Percentiles rank a stretch among this genome's conserved stretches.
Conservation (phyloP, 2,888 invertebrate species). For the Nymphalis c-album region DNA sequence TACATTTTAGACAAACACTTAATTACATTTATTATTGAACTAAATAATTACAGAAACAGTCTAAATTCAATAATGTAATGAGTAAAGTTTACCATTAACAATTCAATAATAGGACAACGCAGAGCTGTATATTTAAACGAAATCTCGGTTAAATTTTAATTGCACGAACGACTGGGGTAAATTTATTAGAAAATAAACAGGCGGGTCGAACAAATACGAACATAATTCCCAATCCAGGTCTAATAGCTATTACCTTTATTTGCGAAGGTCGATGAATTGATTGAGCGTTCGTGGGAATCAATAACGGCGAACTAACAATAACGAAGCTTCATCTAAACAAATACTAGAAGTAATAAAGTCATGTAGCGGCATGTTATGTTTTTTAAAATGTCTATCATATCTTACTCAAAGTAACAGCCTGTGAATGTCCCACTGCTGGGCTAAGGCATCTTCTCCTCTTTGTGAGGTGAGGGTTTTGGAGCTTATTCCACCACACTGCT, state of each 20-base stretch:
- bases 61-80: slow-evolving; percentile 9
- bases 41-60: slow-evolving; percentile 8
- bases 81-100: slow-evolving; percentile 9
- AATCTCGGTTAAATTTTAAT: slow-evolving; percentile 17
- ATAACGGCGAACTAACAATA: slow-evolving; percentile 25
- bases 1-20: no score
- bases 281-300: slow-evolving; percentile 22
- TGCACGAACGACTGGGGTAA: slow-evolving; percentile 5
- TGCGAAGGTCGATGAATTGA: slow-evolving; percentile 28
- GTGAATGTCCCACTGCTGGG: no score
- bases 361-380: no score
- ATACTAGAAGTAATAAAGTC: not conserved
- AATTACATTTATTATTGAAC: not conserved
- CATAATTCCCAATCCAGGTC: slow-evolving; percentile 31
- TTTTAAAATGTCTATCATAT: no score
- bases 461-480: no score
- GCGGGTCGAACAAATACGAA: slow-evolving; percentile 26
- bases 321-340: not conserved
- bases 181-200: slow-evolving; percentile 16
- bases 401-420: no score
- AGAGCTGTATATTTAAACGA: not conserved
- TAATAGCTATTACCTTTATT: slow-evolving; percentile 32
- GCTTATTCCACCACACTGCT: no score
- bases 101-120: slow-evolving; percentile 19
- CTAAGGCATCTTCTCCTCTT: no score